phyloP scores from a whole-genome alignment of 2,888 invertebrate genomes.

The Elaeidobius kamerunicus region DNA sequence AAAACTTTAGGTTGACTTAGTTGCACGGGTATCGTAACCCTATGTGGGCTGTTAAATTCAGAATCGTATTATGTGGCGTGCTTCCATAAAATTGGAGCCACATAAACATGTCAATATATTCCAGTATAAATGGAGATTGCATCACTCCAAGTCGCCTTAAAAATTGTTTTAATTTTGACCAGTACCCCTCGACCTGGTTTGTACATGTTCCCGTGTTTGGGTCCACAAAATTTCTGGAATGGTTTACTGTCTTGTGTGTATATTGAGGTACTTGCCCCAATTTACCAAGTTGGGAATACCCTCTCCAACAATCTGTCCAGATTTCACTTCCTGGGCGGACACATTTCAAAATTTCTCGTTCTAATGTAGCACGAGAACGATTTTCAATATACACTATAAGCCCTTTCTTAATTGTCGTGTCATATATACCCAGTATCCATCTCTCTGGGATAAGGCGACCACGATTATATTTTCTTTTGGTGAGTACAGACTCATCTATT shows the following conservation, averaged over 20 bases:
- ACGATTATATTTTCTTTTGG: conserved; percentile 8
- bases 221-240: conserved; percentile 1
- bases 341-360: not conserved
- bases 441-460: conserved; percentile 5
- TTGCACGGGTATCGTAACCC: no score
- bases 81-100: conserved; percentile 9
- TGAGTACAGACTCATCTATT: not conserved
- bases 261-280: conserved; percentile 5
- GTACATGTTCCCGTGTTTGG: conserved; percentile 8
- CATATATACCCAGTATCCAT: conserved; percentile 12
- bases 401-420: no score
- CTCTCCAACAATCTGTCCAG: conserved; percentile 12
- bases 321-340: conserved; percentile 12
- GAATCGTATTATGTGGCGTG: no score
- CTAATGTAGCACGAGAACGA: not conserved
- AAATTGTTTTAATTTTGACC: conserved; percentile 6
- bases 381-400: not conserved
- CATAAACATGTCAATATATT: conserved; percentile 10
- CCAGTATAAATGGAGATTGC: conserved; percentile 5
- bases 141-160: conserved; percentile 8
- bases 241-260: conserved; percentile 12
- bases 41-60: no score
- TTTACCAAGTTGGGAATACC: not conserved
- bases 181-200: conserved; percentile 13
- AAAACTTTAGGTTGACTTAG: no score